Base-by-base conservation (phyloP, 2,888 invertebrate species). In the Oligia strigilis region DNA sequence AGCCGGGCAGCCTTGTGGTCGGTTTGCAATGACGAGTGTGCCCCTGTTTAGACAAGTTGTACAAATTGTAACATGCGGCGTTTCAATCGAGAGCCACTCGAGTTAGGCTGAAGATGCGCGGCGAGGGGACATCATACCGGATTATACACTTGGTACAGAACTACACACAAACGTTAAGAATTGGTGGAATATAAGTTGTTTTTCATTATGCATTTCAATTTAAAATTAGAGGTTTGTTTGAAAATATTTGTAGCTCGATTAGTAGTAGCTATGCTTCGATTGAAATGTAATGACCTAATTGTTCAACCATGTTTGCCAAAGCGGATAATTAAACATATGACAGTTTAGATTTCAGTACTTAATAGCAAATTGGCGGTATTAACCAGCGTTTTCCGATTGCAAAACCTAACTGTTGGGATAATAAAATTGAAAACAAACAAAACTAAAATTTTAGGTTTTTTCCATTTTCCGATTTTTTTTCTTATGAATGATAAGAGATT, bases 31-130 rank as follows among this genome's bases (percentile, higher is more conserved):
- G 49, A 69, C 13, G 46, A 84, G 55, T 49, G 14, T 23, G 23
- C 8, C 14, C 11, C 46, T 77, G 76, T 72, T 70, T 72, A 65
- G 65, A 72, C 82, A 62, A 80, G 72, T 77, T 62, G 75, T 64
- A 64, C 86, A 89, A 90, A 91, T 82, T 85, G 88, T 88, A 90
- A 92, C 95, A 95, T 95, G 93, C 86, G 94, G 94, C 86, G 77
- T 90, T 92, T 91, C 93, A 94, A 94, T 94, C 90, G 92, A 91
- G 78, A 75, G 78, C 85, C 92, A 91, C 92, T 91, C 85, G 85
- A 89, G 62, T 23, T 4, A 8, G 55, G 60, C 69, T 23, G 66
- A 11, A 67, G 78, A 72, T 58, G 17, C 49, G 71, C 78, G 11
- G 69, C 66, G 80, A 80, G 85, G 85, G 87, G 87, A 69, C 79